Conservation (phyloP, 1,140 invertebrate species). For the Armadillidium nasatum region DNA sequence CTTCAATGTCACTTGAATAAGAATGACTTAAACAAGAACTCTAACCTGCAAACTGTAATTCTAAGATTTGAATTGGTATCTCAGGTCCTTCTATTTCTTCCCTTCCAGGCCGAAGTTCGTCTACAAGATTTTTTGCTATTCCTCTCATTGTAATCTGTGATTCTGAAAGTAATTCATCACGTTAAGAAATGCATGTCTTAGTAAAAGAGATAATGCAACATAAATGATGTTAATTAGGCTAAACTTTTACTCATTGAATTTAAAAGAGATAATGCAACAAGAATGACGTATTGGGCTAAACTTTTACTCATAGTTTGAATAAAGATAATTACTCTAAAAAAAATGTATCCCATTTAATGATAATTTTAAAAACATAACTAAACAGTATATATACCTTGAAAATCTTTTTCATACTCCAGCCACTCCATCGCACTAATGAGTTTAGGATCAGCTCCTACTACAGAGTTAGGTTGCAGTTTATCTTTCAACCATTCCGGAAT, state of each 20-base stretch:
- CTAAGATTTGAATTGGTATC: constrained; percentile 54
- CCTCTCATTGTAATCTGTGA: constrained; percentile 58
- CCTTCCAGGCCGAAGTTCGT: constrained; percentile 69
- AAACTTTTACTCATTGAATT: background rate
- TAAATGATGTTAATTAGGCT: background rate
- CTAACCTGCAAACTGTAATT: constrained; percentile 57
- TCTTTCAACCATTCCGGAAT: constrained; percentile 56
- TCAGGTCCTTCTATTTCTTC: constrained; percentile 53
- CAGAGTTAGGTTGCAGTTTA: constrained; percentile 59
- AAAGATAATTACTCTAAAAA: too few species aligned
- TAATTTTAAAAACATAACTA: too few species aligned
- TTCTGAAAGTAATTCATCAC: constrained; percentile 46
- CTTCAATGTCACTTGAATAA: too few species aligned
- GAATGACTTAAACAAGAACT: too few species aligned
- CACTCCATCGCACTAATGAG: constrained; percentile 50
- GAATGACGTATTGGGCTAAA: too few species aligned
- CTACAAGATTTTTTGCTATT: constrained; percentile 69
- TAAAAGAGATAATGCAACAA: background rate
- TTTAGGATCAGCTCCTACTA: constrained; percentile 76
- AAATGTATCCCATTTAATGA: too few species aligned
- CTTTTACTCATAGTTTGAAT: too few species aligned
- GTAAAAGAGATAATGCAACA: too few species aligned
- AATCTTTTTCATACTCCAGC: constrained; percentile 47
- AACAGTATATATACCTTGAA: constrained; percentile 35
- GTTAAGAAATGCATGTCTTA: background rate